Base-by-base conservation (phyloP, 2,113 vertebrate genomes). In the Xenus cinereus region DNA sequence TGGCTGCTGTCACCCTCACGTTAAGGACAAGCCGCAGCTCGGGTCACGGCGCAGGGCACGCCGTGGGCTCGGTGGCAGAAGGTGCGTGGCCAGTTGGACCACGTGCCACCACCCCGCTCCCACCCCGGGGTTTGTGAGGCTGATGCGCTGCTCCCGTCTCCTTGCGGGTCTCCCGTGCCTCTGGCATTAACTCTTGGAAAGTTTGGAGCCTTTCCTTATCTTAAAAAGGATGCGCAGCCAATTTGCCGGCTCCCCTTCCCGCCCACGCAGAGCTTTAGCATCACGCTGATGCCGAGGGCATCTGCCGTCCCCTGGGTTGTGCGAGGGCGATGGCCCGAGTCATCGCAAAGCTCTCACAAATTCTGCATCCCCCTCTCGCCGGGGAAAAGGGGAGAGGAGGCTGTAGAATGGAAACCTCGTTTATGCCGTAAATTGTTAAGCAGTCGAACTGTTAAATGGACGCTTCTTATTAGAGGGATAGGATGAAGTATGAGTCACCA, bases 401-500 rank as follows among this genome's bases (percentile, higher is more conserved):
- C 96, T 93, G 83, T 35, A 43, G 78, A 41, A 92, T 89, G 90
- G 96, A 93, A 92, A 95, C 54, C 73, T 54, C 77, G 28, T 94
- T 93, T 90, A 93, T 93, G 95, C 95, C 83, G 67, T 96, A 95
- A 96, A 90, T 87, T 85, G 89, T 87, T 81, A 35, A 95, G 84
- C 93, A 89, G 95, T 67, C 14, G 0, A 77, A 45, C 93, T 60
- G 16, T 95, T 90, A 93, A 93, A 96, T 53, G 90, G 95, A 96
- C 53, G 7, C 87, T 82, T 72, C 43, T 72, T 81, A 62, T 89
- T 81, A 57, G 95, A 84, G 87, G 75, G 87, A 45, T 35, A 51
- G 10, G 23, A n/a, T 30, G 53, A 51, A 43, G 71, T 1, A 17
- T 62, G 92, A 94, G 85, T 93, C 80, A 54, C 93, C 68, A 51